A percentile compares a stretch with the other conserved stretches of the same genome.
phyloP scores from a whole-genome alignment of 2,888 invertebrate genomes.

The Leptopilina syphax region DNA sequence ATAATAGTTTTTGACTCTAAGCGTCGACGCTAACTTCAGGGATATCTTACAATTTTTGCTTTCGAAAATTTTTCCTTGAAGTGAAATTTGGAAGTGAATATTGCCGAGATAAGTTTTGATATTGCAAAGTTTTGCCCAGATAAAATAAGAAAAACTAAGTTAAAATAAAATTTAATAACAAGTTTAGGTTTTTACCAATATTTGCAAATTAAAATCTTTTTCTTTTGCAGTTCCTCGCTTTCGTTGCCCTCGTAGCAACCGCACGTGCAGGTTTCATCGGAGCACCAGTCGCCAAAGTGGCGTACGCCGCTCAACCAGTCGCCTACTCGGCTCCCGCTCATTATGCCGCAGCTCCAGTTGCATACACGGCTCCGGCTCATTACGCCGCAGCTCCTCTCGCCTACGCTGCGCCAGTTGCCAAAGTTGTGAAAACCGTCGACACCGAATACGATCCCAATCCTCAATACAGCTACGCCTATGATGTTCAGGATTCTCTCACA shows the following conservation, averaged over 20 bases:
- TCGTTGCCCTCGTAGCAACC: conserved; percentile 42
- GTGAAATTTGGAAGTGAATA: too few relatives aligned
- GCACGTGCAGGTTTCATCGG: conserved; percentile 37
- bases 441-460: conserved; percentile 62
- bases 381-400: conserved; percentile 9
- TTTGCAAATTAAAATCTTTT: not conserved
- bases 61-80: too few relatives aligned
- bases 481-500: conserved; percentile 60
- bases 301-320: conserved; percentile 80
- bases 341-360: too few relatives aligned
- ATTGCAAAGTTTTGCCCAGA: too few relatives aligned
- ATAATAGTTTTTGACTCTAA: too few relatives aligned
- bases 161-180: too few relatives aligned
- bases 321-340: conserved; percentile 78
- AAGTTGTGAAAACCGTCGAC: conserved; percentile 56
- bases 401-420: conserved; percentile 75
- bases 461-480: conserved; percentile 64
- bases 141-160: too few relatives aligned
- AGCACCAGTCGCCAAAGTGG: not conserved
- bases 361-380: too few relatives aligned
- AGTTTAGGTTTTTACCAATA: not conserved
- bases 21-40: too few relatives aligned
- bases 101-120: too few relatives aligned
- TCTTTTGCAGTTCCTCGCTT: conserved; percentile 40
- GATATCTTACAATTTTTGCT: too few relatives aligned